Evolutionary conservation across 2,888 invertebrate genomes (phyloP), one percentile per base, ranked within the genome.

Genomic region (Pterostichus niger): DNA sequence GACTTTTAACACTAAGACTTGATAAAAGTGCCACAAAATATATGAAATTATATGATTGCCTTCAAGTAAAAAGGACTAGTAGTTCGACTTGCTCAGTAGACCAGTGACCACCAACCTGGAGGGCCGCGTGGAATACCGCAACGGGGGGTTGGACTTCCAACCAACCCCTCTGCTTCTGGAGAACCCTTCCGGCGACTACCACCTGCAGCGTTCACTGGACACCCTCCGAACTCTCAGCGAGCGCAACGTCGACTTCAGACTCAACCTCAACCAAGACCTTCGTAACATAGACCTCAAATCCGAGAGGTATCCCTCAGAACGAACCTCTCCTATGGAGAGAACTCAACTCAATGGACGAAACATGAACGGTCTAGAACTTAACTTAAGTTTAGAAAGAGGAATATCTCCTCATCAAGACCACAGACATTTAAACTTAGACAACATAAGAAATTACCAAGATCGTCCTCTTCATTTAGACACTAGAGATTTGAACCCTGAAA

Each of bases 101-200:
- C 68, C 82, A 82, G 82, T 82, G 82, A 17, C 40, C 7, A 15
- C 44, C n/a, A 82, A 82, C 31, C 89, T 90, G 90, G 90, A 90
- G 87, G 89, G 89, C 81, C 88, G 90, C 80, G 86, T 90, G 86
- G 90, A 90, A 84, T 90, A 90, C 85, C 88, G 90, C 54, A 84
- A 87, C 17, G 89, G 89, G 56, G 90, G 90, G 83, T 87, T 90
- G 88, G 90, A 90, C 84, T 90, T 90, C 86, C 90, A 90, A 87
- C 88, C 88, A 84, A 87, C 88, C 76, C 86, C 87, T 79, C 86
- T 90, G 85, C 85, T 89, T 46, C 88, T 89, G 81, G 89, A 90
- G 84, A 88, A 88, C 85, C 82, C 61, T 44, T 85, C 88, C 75
- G 87, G 89, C 83, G 89, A 89, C 86, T 87, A 87, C 82, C 89